Evolutionary conservation across 2,888 invertebrate genomes (phyloP).

Genomic region (Alcis repandata): DNA sequence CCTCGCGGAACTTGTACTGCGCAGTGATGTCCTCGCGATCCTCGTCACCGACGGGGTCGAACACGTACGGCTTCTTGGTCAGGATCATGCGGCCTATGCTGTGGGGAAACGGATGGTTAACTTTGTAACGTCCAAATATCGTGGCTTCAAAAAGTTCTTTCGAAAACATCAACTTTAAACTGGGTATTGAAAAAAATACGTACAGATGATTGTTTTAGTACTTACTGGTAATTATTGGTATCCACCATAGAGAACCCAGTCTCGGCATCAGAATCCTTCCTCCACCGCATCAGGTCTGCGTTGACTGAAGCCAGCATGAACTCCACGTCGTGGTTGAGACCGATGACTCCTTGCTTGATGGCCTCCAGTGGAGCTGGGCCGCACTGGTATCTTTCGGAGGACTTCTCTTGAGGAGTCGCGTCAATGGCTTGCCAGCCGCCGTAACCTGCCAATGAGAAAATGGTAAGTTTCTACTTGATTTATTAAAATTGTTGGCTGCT

Average conservation of each 20-base stretch:
- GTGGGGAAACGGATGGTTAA: constrained; percentile 32
- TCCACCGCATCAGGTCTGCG: constrained; percentile 94
- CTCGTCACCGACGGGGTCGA: constrained; percentile 90
- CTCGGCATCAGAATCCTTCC: constrained; percentile 88
- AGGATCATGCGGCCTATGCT: constrained; percentile 92
- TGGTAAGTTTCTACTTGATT: neutral
- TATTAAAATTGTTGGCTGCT: no score
- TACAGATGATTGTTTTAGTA: no score
- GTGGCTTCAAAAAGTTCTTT: no score
- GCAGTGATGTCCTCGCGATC: constrained; percentile 90
- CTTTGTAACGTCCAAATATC: constrained; percentile 33
- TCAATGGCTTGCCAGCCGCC: constrained; percentile 97
- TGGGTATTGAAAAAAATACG: no score
- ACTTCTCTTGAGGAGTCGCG: constrained; percentile 93
- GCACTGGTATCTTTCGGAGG: constrained; percentile 90
- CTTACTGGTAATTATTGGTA: constrained; percentile 91
- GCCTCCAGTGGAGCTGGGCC: constrained; percentile 94
- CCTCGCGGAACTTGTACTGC: constrained; percentile 91
- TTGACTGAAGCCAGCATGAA: constrained; percentile 94
- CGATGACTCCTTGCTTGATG: constrained; percentile 91
- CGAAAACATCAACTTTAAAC: neutral
- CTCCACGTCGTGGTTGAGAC: constrained; percentile 90
- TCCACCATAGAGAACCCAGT: constrained; percentile 90
- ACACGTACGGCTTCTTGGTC: constrained; percentile 91
- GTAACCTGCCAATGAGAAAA: constrained; percentile 82